Base-by-base conservation (phyloP, 2,797 vertebrate genomes). In the Cottoperca gobio region DNA sequence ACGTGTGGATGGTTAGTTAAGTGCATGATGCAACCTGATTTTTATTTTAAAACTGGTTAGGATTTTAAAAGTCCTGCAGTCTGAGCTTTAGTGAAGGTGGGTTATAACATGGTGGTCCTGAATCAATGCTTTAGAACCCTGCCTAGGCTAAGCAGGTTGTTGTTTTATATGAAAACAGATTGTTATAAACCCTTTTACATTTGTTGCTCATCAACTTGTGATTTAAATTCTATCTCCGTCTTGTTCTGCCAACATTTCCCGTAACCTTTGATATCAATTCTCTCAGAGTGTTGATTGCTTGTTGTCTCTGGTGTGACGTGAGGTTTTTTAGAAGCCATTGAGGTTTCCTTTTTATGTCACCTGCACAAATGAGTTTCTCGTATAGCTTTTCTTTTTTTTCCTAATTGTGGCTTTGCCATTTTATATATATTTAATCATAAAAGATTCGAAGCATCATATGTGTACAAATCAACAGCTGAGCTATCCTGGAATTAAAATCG, bases 231-330 rank as follows among this genome's bases (percentile, higher is more conserved):
- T 14, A 5, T 35, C 45, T 14, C 43, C 54, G 35, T 46, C 67
- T 48, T 33, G 26, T 72, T 76, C 17, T 21, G 31, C 58, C 28
- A 23, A 19, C 54, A 26, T 21, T 16, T 40, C 8, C 53, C 3
- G 19, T 73, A 62, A 76, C 81, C 60, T 73, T 70, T 73, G 49
- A 42, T 76, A 78, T 78, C 35, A 76, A 58, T 69, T 74, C 21
- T 65, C 54, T 63, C 9, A 58, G 58, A 21, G 59, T 67, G 81
- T 43, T 86, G 69, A 55, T 81, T 66, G 72, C 42, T 71, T 76
- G 61, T 73, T 74, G 81, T 58, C 42, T 52, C 54, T 40, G 31
- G 24, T 67, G 69, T 64, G 67, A 71, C 48, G 14, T 21, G 35
- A 49, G 45, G 57, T 74, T 21, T 76, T 74, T 57, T 35, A 40